Base-by-base conservation (phyloP, 1,140 invertebrate genomes). In the Calliphora vicina region DNA sequence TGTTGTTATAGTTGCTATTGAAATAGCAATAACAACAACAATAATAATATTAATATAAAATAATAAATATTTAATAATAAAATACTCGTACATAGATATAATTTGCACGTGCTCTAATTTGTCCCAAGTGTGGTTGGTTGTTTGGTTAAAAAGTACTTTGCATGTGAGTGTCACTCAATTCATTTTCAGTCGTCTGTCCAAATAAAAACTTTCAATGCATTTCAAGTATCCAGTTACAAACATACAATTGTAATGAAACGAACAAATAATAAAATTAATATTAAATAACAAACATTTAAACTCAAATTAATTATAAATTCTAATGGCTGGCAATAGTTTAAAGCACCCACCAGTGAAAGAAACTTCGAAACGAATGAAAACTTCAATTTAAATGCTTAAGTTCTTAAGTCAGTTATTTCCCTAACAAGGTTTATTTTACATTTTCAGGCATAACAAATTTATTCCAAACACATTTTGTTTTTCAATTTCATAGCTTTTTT, bases 31-130 rank as follows among this genome's bases (percentile, higher is more conserved):
- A 57, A 57, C 50, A 57, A 57, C n/a, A 57, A 57, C 15, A 57
- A 57, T 57, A n/a, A 57, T 13, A 17, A 57, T 15, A 17, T 57
- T 17, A 15, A 13, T 17, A 15, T 57, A 15, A 57, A 13, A 17
- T 13, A 57, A 57, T 5, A 17, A 57, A 57, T 13, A n/a, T 57
- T 15, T 15, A 17, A n/a, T 57, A 15, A 9, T 15, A 17, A 57
- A 15, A 10, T 15, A 57, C 72, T 74, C 3, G 71, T 27, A 15
- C 27, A 27, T 74, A 25, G 13, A 25, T 20, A 74, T 83, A 78
- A 83, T 83, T 83, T 83, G 73, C 82, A 83, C 82, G 82, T 83
- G 82, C 82, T 83, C 82, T 73, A 83, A 83, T 83, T 83, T 83
- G 73, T 35, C 61, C 50, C 13, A n/a, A n/a, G n/a, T n/a, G n/a